Percentiles rank a stretch among this genome's conserved stretches.
Evolutionary conservation across 2,113 vertebrate species (phyloP).

Genomic region (Colinus virginianus): DNA sequence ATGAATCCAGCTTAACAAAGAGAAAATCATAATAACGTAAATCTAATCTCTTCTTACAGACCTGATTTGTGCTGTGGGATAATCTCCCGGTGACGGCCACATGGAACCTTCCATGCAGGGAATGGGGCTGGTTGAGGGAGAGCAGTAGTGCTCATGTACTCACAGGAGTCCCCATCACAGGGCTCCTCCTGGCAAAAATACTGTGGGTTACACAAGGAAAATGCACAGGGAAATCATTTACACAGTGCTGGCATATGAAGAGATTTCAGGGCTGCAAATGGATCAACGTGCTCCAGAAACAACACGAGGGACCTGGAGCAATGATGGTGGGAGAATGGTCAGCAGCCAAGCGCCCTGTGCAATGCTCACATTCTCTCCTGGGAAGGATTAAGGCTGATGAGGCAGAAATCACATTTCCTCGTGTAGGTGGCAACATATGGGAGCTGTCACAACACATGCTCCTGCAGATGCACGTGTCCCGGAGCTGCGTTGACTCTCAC

Average conservation of each 20-base stretch:
- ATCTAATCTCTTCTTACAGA: background rate
- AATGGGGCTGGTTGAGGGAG: background rate
- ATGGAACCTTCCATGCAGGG: background rate
- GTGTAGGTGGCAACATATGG: constrained; percentile 35
- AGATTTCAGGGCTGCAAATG: background rate
- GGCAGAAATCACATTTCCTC: constrained; percentile 12
- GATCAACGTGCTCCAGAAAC: background rate
- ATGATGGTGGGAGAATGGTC: background rate
- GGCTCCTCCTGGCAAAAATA: background rate
- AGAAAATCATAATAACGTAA: background rate
- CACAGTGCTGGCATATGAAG: background rate
- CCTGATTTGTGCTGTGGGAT: background rate
- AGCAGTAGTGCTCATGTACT: rapidly evolving
- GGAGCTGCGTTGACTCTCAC: background rate
- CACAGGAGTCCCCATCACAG: rapidly evolving
- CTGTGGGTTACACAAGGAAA: background rate
- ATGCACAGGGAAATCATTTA: rapidly evolving
- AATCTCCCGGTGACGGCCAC: background rate
- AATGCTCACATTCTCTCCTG: rapidly evolving
- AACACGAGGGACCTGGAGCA: background rate
- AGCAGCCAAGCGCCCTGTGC: rapidly evolving
- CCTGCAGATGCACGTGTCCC: background rate
- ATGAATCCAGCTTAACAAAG: background rate
- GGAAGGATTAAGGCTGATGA: background rate
- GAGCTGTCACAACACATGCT: constrained; percentile 28